phyloP scores from a whole-genome alignment of 1,140 invertebrate species.

The Drosophila varians region DNA sequence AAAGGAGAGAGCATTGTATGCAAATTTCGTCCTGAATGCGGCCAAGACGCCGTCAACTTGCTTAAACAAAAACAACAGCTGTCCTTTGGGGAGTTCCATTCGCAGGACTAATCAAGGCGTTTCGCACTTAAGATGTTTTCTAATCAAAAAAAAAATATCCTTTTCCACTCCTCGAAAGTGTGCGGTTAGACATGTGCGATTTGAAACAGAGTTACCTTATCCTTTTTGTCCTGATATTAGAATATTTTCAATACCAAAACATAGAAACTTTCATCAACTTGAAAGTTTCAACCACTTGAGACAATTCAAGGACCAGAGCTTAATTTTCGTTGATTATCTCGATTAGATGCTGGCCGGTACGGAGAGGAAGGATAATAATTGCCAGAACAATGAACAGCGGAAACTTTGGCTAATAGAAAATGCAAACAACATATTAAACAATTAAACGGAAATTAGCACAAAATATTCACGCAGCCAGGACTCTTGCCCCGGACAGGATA shows the following conservation, averaged over 20 bases:
- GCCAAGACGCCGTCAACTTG: constrained; percentile 23
- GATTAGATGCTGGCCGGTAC: neutral
- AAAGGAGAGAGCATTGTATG: constrained; percentile 17
- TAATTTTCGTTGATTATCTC: neutral
- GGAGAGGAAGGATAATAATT: constrained; percentile 49
- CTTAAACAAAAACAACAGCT: constrained; percentile 9
- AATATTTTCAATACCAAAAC: too few species aligned
- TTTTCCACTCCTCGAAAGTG: too few species aligned
- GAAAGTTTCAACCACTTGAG: neutral
- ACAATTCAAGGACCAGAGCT: neutral
- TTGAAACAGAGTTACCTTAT: neutral
- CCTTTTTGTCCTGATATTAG: too few species aligned
- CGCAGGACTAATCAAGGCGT: constrained; percentile 7
- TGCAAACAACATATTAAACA: constrained; percentile 81
- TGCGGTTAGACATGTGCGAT: too few species aligned
- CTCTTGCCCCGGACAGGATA: neutral
- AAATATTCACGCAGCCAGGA: constrained; percentile 47
- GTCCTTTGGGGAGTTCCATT: constrained; percentile 4
- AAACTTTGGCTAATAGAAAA: constrained; percentile 70
- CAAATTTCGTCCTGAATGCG: constrained; percentile 21
- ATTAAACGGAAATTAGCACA: constrained; percentile 80
- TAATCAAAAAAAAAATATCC: neutral
- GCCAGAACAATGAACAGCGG: constrained; percentile 61
- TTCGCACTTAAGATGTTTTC: neutral
- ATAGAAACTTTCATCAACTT: neutral